These are phyloP conservation scores for Horisme vitalbata DNA, from an alignment of 2,888 invertebrate genomes.

Conservation along the genomic window DNA sequence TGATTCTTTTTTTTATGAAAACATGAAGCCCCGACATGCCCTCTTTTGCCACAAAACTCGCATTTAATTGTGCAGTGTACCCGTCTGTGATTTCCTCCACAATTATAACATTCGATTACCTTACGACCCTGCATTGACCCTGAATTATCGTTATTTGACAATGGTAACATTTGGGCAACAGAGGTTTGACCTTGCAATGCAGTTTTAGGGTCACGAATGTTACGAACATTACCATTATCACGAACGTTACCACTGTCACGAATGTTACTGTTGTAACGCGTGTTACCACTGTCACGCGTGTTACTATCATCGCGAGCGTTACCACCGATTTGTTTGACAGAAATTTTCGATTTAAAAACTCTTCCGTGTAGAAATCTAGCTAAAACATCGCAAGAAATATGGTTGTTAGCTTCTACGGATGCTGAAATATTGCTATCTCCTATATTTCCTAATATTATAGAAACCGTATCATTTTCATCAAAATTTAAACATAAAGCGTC, in stretches of 20 bases:
- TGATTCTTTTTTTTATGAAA: neutral
- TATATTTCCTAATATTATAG: constrained; percentile 3
- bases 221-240: neutral
- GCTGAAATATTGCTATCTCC: neutral
- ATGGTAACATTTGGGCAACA: neutral
- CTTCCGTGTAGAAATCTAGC: neutral
- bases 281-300: too few species aligned
- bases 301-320: too few species aligned
- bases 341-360: neutral
- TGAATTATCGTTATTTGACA: neutral
- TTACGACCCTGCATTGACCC: neutral
- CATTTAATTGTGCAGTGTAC: neutral
- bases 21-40: neutral
- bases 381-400: neutral
- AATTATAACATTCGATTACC: neutral
- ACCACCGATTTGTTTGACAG: neutral
- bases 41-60: neutral
- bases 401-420: neutral
- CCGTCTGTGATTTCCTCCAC: neutral
- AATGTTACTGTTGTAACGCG: too few species aligned
- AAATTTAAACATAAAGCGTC: neutral
- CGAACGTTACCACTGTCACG: too few species aligned
- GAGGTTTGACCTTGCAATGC: neutral
- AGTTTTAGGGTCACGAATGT: neutral
- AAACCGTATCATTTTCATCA: neutral